phyloP scores from a whole-genome alignment of 2,113 vertebrate genomes.

The Cervus canadensis region DNA sequence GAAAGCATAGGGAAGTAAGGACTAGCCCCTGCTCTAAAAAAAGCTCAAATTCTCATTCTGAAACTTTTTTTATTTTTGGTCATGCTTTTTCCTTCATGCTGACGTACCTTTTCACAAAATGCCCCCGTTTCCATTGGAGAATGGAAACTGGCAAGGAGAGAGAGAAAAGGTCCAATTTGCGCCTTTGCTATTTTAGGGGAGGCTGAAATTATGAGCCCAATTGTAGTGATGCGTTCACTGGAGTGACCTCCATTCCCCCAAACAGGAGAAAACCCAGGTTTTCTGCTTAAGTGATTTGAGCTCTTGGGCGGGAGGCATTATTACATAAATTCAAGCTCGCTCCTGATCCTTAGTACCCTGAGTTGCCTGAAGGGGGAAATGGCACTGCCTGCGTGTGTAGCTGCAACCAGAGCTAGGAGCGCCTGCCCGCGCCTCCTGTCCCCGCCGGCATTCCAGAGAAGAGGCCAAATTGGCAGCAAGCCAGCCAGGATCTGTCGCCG shows the following conservation, averaged over 20 bases:
- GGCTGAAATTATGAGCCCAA: slow-evolving; percentile 56
- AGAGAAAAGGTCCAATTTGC: slow-evolving; percentile 35
- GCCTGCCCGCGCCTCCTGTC: slow-evolving; percentile 73
- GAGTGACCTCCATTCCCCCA: slow-evolving; percentile 30
- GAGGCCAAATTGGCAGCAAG: slow-evolving; percentile 66
- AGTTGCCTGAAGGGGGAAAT: slow-evolving; percentile 75
- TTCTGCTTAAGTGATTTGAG: slow-evolving; percentile 47
- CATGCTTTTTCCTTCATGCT: slow-evolving; percentile 53
- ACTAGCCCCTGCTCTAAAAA: background rate
- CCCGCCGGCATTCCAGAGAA: slow-evolving; percentile 72
- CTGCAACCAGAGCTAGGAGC: slow-evolving; percentile 64
- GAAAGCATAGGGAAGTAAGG: background rate
- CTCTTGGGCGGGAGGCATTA: slow-evolving; percentile 57
- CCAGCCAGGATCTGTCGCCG: slow-evolving; percentile 46
- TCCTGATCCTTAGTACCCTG: slow-evolving; percentile 69
- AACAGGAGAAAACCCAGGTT: slow-evolving; percentile 32
- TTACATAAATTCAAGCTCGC: slow-evolving; percentile 62
- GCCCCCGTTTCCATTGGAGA: slow-evolving; percentile 53
- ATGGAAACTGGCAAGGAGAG: slow-evolving; percentile 58
- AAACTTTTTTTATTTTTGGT: background rate
- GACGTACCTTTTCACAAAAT: slow-evolving; percentile 69
- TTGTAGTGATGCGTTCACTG: slow-evolving; percentile 53
- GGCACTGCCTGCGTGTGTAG: slow-evolving; percentile 68
- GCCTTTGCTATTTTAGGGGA: slow-evolving; percentile 59
- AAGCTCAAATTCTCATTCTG: slow-evolving; percentile 5